Base-by-base conservation (phyloP, 2,888 invertebrate species). In the Trachelus iudaicus region DNA sequence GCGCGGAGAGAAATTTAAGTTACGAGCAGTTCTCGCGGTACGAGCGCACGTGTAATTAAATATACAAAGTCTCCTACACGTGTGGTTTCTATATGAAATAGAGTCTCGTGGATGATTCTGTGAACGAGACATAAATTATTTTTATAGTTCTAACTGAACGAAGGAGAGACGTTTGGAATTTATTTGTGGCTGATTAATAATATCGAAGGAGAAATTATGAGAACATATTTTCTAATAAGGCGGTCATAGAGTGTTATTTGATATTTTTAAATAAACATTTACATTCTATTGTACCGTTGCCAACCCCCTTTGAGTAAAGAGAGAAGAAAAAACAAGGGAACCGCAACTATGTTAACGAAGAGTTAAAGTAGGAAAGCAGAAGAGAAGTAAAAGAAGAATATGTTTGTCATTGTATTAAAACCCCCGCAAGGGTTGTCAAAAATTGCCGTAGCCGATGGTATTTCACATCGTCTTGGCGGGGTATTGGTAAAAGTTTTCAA, bases 401-500 rank as follows among this genome's bases (percentile, higher is more conserved):
- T 77, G 74, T 83, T 83, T 79, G 1, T 34, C 11, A 73, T 82
- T 76, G 1, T 0, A 69, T 82, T 4, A 89, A 84, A 91, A 90
- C 90, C 90, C 90, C 90, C 90, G 89, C 86, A 90, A 90, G 90
- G 90, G 90, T 95, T 93, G 94, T 92, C 95, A 96, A 96, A 96
- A 96, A 96, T 96, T 96, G 96, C 95, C 96, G 93, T 94, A 94
- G 95, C 94, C 95, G 95, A 94, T 95, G 95, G 94, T 95, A 94
- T 96, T 96, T 95, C 96, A 96, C 95, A 95, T 94, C 95, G 95
- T 93, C 95, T 93, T 93, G 95, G 95, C 96, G 95, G 96, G 96
- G 96, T 96, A 96, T 96, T 96, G 96, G 96, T 96, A 95, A 96
- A 95, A 96, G 96, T 96, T 96, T 96, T 96, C 96, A 96, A 96